phyloP scores from a whole-genome alignment of 2,113 vertebrate species.

The Perccottus glenii region DNA sequence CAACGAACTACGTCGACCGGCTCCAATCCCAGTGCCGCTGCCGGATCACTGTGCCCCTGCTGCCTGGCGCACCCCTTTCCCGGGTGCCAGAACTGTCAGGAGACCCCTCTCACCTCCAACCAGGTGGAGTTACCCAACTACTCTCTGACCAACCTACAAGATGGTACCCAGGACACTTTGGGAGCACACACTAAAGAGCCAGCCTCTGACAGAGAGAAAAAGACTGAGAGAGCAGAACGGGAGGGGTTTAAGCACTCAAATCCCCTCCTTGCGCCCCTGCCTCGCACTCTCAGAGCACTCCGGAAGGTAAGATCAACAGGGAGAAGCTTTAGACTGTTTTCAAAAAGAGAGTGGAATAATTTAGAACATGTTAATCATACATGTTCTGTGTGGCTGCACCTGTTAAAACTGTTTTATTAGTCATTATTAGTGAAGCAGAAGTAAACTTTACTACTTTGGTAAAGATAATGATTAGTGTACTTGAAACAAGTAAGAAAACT shows the following conservation, averaged over 20 bases:
- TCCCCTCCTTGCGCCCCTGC: conserved; percentile 79
- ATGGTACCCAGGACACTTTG: conserved; percentile 54
- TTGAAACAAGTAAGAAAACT: no score
- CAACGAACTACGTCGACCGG: conserved; percentile 68
- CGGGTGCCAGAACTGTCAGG: conserved; percentile 84
- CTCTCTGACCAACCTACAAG: conserved; percentile 66
- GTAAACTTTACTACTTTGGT: no score
- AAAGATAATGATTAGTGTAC: no score
- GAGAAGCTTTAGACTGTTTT: no score
- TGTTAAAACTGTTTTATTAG: no score
- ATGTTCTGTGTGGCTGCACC: no score
- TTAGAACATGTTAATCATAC: no score
- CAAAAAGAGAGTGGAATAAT: no score
- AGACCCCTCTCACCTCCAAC: conserved; percentile 63
- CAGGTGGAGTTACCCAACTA: conserved; percentile 75
- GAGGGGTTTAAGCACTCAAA: conserved; percentile 72
- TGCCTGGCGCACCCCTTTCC: conserved; percentile 84
- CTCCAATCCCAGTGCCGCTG: conserved; percentile 48
- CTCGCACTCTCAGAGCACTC: conserved; percentile 84
- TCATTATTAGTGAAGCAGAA: no score
- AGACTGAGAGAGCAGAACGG: conserved; percentile 60
- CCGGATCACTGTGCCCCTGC: conserved; percentile 80
- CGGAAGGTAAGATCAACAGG: conserved; percentile 84
- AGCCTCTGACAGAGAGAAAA: conserved; percentile 62
- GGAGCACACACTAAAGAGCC: conserved; percentile 43